Base-by-base conservation (phyloP, 2,888 invertebrate species). In the Pollenia labialis region DNA sequence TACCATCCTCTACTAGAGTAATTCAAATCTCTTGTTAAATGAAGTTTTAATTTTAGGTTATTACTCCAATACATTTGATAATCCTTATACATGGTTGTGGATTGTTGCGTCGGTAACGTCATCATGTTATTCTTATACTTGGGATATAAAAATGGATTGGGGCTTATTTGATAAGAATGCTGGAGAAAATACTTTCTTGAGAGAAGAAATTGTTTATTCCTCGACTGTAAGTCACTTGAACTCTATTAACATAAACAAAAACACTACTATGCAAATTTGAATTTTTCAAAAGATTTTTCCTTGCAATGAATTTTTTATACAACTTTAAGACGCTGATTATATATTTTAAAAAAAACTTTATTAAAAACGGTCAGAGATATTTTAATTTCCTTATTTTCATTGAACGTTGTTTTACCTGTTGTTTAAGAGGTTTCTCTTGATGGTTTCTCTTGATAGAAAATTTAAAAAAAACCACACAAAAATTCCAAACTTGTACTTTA, bases 141-240 rank as follows among this genome's bases (percentile, higher is more conserved):
- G 99, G 99, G 99, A 99, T 93, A 97, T 99, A 50, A 98, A 97
- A 94, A 98, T 99, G 97, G 99, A 99, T 94, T 99, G 99, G 99
- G 99, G 99, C 0, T 94, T 99, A 80, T 96, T 99, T 91, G 99
- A 99, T 91, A 95, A 96, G 80, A 97, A 97, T 89, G 97, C 98
- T 1, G 97, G 97, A 0, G 98, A 98, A 94, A 98, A 99, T 94
- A 96, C 95, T 92, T 97, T 98, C 92, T 94, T 99, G 1, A 94
- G 99, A 58, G 99, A 99, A 92, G 99, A 99, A 94, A 97, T 98
- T 83, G 99, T 99, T 11, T 99, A 99, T 92, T 97, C 98, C 18
- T 96, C 97, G 40, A 96, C 97, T 93, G 98, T 98, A 93, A 95
- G 95, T 89, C n/a, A 58, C 62, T 12, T 42, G 23, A 7, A 16